Evolutionary conservation across 2,113 vertebrate species (phyloP).

Genomic region (Nanger granti): DNA sequence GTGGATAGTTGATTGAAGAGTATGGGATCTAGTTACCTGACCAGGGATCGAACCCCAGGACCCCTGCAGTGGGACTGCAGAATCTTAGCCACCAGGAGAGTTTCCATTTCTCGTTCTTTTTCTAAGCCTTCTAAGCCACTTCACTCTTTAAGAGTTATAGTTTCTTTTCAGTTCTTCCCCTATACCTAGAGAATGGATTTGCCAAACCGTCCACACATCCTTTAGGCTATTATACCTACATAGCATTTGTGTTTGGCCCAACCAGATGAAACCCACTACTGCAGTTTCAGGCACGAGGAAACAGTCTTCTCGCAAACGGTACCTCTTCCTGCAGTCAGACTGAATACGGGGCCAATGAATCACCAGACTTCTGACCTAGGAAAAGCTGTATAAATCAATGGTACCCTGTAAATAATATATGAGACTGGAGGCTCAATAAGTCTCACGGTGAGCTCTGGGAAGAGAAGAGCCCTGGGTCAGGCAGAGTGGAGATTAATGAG

Average conservation of each 20-base stretch:
- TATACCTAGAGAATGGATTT: neutral
- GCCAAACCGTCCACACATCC: accelerated
- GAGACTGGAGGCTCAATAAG: neutral
- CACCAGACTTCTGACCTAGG: neutral
- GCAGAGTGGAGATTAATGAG: conserved; percentile 7
- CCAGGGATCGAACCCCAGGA: neutral
- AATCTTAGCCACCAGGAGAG: neutral
- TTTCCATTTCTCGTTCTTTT: neutral
- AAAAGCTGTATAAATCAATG: conserved; percentile 17
- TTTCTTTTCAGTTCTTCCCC: neutral
- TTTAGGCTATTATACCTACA: no score
- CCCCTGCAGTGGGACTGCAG: neutral
- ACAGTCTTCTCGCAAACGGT: accelerated
- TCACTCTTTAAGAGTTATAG: neutral
- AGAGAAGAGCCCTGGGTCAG: neutral
- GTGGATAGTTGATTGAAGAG: neutral
- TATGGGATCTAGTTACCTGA: neutral
- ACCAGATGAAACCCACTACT: accelerated
- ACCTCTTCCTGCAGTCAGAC: neutral
- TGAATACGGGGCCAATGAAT: neutral
- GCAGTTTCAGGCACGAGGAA: accelerated
- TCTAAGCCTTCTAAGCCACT: neutral
- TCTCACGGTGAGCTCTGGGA: neutral
- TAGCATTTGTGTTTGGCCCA: neutral
- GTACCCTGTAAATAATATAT: conserved; percentile 17